Evolutionary conservation across 2,888 invertebrate genomes (phyloP).

Genomic region (Euspilapteryx auroguttella): DNA sequence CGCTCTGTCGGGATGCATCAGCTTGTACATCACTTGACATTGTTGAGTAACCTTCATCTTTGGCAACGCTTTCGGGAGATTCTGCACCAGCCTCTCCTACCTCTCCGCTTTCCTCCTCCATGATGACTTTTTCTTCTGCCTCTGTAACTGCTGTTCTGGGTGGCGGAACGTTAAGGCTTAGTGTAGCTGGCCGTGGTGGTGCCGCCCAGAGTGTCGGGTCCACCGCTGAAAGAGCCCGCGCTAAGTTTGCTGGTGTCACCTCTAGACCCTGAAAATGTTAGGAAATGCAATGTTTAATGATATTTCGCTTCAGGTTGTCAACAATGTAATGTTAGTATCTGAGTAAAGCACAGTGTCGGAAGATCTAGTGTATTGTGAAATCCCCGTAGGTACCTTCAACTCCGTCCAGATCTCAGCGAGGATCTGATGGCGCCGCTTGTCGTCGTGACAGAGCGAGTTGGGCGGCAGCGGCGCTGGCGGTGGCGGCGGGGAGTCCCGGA

Average conservation of each 20-base stretch:
- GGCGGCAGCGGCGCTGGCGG: slow-evolving; percentile 44
- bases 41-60: slow-evolving; percentile 82
- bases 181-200: slow-evolving; percentile 68
- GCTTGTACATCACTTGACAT: slow-evolving; percentile 83
- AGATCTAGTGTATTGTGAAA: no score
- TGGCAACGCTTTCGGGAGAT: slow-evolving; percentile 74
- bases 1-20: slow-evolving; percentile 65
- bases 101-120: slow-evolving; percentile 48
- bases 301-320: background rate
- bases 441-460: slow-evolving; percentile 60
- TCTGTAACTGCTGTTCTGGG: no score
- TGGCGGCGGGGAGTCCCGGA: slow-evolving; percentile 48
- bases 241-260: slow-evolving; percentile 63
- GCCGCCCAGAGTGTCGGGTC: slow-evolving; percentile 71
- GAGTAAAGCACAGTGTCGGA: no score
- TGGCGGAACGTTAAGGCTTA: slow-evolving; percentile 68
- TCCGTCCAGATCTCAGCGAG: slow-evolving; percentile 67
- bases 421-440: slow-evolving; percentile 66
- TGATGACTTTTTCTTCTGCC: slow-evolving; percentile 28
- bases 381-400: slow-evolving; percentile 50
- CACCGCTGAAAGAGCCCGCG: slow-evolving; percentile 65
- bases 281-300: background rate
- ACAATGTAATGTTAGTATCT: background rate
- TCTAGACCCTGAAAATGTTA: slow-evolving; percentile 49
- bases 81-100: slow-evolving; percentile 72